Evolutionary conservation across 1,140 invertebrate species (phyloP).

Genomic region (Drosophila asahinai): DNA sequence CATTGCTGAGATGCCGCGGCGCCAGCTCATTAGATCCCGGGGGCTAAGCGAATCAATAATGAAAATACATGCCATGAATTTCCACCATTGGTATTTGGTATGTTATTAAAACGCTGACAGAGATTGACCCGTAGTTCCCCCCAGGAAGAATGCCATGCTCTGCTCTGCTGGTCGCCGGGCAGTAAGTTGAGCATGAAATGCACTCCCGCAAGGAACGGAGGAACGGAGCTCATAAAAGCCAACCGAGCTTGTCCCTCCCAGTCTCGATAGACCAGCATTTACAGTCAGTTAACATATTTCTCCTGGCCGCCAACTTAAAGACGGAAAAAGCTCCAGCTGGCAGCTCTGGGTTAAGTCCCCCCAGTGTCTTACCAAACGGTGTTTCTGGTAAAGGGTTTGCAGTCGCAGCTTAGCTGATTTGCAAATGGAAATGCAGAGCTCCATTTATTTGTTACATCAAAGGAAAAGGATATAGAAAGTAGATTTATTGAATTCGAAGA

Average conservation of each 20-base stretch:
- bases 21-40: slow-evolving; percentile 28
- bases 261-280: slow-evolving; percentile 32
- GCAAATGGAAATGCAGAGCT: slow-evolving; percentile 5
- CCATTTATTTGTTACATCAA: slow-evolving; percentile 11
- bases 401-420: slow-evolving; percentile 19
- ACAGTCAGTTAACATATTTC: slow-evolving; percentile 37
- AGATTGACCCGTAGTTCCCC: slow-evolving; percentile 27
- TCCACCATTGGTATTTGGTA: slow-evolving; percentile 6
- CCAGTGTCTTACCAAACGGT: neutral
- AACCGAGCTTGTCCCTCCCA: slow-evolving; percentile 44
- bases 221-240: slow-evolving; percentile 41
- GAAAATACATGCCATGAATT: slow-evolving; percentile 19
- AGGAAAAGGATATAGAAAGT: neutral
- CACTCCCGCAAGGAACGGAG: slow-evolving; percentile 20
- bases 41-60: slow-evolving; percentile 27
- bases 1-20: slow-evolving; percentile 7
- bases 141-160: neutral
- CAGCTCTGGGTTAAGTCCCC: neutral
- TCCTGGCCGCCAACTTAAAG: slow-evolving; percentile 6
- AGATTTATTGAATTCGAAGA: neutral
- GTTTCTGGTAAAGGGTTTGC: slow-evolving; percentile 6
- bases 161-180: slow-evolving; percentile 10
- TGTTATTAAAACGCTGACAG: slow-evolving; percentile 53
- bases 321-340: slow-evolving; percentile 18
- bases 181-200: slow-evolving; percentile 54